Evolutionary conservation across 2,113 vertebrate genomes (phyloP).

Genomic region (Rhizomys pruinosus): DNA sequence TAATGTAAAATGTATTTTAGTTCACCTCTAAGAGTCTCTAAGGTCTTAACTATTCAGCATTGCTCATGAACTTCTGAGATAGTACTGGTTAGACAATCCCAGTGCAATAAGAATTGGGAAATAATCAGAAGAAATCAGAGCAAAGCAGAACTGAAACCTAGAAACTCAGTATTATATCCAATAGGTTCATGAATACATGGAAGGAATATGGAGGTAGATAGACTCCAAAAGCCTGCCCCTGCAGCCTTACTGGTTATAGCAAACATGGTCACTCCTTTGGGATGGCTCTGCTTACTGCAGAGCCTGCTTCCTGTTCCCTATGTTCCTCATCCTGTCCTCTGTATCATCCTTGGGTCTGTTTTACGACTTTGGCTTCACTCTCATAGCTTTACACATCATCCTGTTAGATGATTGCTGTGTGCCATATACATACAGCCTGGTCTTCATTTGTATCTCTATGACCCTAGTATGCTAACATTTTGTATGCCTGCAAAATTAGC

Average conservation of each 20-base stretch:
- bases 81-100: background rate
- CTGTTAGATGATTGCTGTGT: background rate
- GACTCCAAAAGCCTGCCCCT: background rate
- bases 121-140: background rate
- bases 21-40: background rate
- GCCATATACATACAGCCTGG: background rate
- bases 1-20: background rate
- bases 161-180: background rate
- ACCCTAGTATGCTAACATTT: background rate
- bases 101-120: background rate
- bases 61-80: background rate
- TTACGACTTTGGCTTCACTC: too few relatives aligned
- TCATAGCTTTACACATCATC: background rate
- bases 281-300: background rate
- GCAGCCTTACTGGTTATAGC: background rate
- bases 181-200: background rate
- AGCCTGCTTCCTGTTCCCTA: background rate
- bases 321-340: background rate
- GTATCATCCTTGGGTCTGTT: background rate
- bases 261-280: background rate
- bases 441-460: background rate
- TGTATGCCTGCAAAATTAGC: background rate
- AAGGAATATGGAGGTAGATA: background rate
- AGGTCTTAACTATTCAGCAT: background rate
- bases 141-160: background rate